Base-by-base conservation (phyloP, 2,888 invertebrate species). In the Mylabris sibirica region DNA sequence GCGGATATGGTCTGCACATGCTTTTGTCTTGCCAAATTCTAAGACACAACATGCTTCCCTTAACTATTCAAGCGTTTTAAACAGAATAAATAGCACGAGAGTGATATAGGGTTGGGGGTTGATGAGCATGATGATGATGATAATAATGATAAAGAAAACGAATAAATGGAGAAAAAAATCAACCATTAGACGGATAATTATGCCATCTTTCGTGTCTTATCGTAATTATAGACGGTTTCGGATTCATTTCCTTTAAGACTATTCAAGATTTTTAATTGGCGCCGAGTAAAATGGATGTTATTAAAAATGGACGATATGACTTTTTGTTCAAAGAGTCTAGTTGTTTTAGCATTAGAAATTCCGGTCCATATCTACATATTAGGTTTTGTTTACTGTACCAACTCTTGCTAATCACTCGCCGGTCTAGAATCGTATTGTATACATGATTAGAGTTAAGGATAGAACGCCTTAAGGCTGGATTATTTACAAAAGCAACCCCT, bases 181-280 rank as follows among this genome's bases (percentile, higher is more conserved):
- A 20, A 2, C 49, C 49, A 53, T 53, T 53, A 53, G 49, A 22
- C 22, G 4, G 35, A 60, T 30, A 38, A 60, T 60, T 38, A 30
- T 60, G 60, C 17, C 60, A 30, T 38, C 60, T 35, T 38, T 60
- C 60, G 12, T 30, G 60, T 60, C 60, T 60, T 60, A 60, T 30
- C 60, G 60, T 60, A 30, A 30, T 60, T 60, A 60, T 30, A 14
- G 5, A 34, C 20, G 17, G 14, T 11, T 12, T 30, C 20, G 11
- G 26, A 34, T 26, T 60, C 35, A 60, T 60, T 60, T 60, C 60
- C 35, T 34, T 17, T 20, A 60, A 60, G 34, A 60, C 17, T 17
- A n/a, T 34, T 60, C 34, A 11, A 35, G 35, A 24, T 35, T 60
- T 22, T 38, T 35, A 38, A 38, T 60, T 60, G 22, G 34, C 34